A percentile compares a stretch with the other conserved stretches of the same genome.
Conservation (phyloP, 2,113 vertebrate genomes). For the Sus scrofa region DNA sequence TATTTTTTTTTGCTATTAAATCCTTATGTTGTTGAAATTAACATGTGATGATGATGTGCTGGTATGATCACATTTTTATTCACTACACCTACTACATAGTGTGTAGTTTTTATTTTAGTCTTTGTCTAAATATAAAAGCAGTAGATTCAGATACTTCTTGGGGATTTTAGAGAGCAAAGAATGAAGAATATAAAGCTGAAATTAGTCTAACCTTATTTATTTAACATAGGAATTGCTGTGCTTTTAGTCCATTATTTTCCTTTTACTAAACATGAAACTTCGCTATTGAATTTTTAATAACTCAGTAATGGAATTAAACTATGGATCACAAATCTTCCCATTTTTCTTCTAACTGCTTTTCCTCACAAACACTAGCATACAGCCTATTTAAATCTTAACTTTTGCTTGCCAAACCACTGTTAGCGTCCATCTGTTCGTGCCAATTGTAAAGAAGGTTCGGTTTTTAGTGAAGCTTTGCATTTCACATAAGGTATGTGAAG, state of each 20-base stretch:
- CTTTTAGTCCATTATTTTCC: slow-evolving; percentile 63
- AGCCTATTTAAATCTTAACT: slow-evolving; percentile 88
- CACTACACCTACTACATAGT: background rate
- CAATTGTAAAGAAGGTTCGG: slow-evolving; percentile 92
- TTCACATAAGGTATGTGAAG: slow-evolving; percentile 92
- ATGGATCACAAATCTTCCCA: slow-evolving; percentile 75
- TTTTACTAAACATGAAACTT: slow-evolving; percentile 66
- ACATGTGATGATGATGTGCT: background rate
- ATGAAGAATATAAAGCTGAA: slow-evolving; percentile 64
- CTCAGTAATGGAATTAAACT: slow-evolving; percentile 82
- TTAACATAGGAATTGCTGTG: slow-evolving; percentile 51
- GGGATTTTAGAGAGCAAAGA: slow-evolving; percentile 55
- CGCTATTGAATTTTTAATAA: slow-evolving; percentile 82
- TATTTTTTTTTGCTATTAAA: slow-evolving; percentile 16
- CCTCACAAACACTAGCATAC: slow-evolving; percentile 83
- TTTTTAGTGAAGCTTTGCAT: slow-evolving; percentile 90
- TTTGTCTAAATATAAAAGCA: slow-evolving; percentile 68
- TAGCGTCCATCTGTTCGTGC: slow-evolving; percentile 94
- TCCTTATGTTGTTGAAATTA: background rate
- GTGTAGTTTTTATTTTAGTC: slow-evolving; percentile 52
- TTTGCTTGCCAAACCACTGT: slow-evolving; percentile 90
- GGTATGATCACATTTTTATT: slow-evolving; percentile 15
- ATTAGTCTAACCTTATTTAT: slow-evolving; percentile 63
- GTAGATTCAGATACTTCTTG: slow-evolving; percentile 57
- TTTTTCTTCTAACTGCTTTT: slow-evolving; percentile 84